A percentile compares a stretch with the other conserved stretches of the same genome.
Evolutionary conservation across 2,888 invertebrate species (phyloP).

Genomic region (Molanna angustata): DNA sequence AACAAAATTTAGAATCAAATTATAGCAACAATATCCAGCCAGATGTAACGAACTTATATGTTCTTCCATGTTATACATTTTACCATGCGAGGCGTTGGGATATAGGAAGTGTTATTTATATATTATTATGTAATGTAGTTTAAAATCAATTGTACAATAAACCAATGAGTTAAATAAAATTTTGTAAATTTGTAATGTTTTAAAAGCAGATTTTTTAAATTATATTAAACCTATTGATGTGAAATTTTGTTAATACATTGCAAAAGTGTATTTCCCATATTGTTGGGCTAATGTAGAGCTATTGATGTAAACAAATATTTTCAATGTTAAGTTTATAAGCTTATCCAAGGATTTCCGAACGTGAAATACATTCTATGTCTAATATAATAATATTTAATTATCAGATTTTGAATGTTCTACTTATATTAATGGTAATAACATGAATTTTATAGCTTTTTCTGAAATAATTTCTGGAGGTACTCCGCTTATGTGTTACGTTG

Average conservation of each 20-base stretch:
- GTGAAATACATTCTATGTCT: conserved; percentile 13
- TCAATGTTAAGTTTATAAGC: conserved; percentile 28
- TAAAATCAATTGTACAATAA: conserved; percentile 22
- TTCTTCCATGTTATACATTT: conserved; percentile 24
- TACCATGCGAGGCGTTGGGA: conserved; percentile 10
- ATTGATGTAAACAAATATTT: conserved; percentile 23
- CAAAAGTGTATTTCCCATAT: conserved; percentile 14
- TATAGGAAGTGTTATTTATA: conserved; percentile 25
- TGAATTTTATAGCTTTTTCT: no score
- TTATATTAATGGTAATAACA: no score
- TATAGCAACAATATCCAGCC: conserved; percentile 16
- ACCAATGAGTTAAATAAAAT: no score
- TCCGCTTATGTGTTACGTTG: no score
- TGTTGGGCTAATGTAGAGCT: conserved; percentile 20
- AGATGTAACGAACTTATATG: conserved; percentile 22
- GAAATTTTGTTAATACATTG: conserved; percentile 17
- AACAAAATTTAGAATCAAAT: conserved; percentile 16
- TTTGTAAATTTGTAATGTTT: no score
- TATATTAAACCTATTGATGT: conserved; percentile 14
- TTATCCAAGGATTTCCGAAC: conserved; percentile 9
- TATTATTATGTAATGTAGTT: no score
- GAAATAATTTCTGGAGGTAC: no score
- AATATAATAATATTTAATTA: no score
- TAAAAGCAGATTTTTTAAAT: no score
- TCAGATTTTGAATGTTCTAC: no score